phyloP scores from a whole-genome alignment of 1,140 invertebrate genomes.

The Hylyphantes graminicola region DNA sequence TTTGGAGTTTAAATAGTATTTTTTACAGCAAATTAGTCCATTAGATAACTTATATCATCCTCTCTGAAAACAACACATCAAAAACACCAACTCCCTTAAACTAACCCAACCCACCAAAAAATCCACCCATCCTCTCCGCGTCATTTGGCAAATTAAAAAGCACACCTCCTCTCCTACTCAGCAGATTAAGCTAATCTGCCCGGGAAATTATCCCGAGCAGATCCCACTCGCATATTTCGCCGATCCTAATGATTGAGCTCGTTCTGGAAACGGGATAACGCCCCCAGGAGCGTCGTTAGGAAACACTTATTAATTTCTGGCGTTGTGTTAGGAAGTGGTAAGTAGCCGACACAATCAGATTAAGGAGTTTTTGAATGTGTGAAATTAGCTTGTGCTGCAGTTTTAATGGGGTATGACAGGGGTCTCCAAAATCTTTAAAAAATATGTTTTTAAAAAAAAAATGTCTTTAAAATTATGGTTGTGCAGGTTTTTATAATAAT shows the following conservation, averaged over 20 bases:
- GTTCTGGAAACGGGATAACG: conserved; percentile 37
- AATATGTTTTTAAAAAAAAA: no score
- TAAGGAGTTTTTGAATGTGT: background rate
- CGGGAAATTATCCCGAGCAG: background rate
- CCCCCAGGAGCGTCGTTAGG: conserved; percentile 40
- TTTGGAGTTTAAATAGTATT: no score
- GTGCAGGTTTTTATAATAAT: no score
- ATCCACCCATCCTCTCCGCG: conserved; percentile 8
- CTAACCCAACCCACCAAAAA: no score
- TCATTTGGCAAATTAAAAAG: conserved; percentile 38
- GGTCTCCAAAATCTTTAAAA: no score
- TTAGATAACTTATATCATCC: no score
- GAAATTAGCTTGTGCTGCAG: no score
- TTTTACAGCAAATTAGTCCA: no score
- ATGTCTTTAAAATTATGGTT: no score
- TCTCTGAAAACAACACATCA: no score
- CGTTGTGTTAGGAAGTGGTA: background rate
- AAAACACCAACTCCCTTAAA: no score
- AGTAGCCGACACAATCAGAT: conserved; percentile 32
- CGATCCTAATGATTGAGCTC: conserved; percentile 45
- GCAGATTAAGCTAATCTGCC: conserved; percentile 51
- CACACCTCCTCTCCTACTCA: background rate
- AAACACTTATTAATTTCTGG: conserved; percentile 43
- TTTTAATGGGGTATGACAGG: no score
- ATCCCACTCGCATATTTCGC: conserved; percentile 37